Percentiles rank a stretch among this genome's conserved stretches.
These are phyloP conservation scores for Centropristis striata DNA, from an alignment of 2,113 vertebrate genomes.

Conservation along the genomic window DNA sequence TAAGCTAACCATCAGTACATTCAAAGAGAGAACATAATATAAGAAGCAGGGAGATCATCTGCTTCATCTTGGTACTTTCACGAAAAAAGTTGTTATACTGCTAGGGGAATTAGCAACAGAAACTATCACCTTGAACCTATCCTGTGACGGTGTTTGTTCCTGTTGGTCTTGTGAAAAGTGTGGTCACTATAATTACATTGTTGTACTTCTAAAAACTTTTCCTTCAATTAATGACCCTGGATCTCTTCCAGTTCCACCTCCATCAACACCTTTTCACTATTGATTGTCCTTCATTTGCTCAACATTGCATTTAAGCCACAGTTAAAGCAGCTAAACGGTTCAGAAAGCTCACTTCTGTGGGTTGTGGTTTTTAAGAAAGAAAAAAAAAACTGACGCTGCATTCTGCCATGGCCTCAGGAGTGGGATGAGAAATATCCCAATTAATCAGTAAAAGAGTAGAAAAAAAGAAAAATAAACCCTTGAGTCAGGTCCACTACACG, in stretches of 20 bases:
- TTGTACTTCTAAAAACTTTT: conserved; percentile 41
- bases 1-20: not conserved
- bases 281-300: conserved; percentile 62
- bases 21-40: not conserved
- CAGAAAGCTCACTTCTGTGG: conserved; percentile 56
- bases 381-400: conserved; percentile 57
- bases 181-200: not conserved
- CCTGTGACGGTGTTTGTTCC: not conserved
- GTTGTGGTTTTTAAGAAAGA: conserved; percentile 38
- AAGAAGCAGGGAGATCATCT: not conserved
- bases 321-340: conserved; percentile 61
- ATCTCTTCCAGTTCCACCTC: not conserved
- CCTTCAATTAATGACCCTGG: conserved; percentile 20
- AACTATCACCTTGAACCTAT: not conserved
- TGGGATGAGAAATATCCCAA: conserved; percentile 68
- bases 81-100: not conserved
- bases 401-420: conserved; percentile 57
- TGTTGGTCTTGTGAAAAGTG: not conserved
- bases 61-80: not conserved
- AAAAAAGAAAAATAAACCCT: conserved; percentile 55
- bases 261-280: conserved; percentile 41
- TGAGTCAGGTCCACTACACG: conserved; percentile 59
- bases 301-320: conserved; percentile 57
- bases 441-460: conserved; percentile 53
- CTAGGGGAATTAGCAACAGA: not conserved